Conservation (phyloP, 64 coral and sea anemone genomes). For the Pocillopora verrucosa region DNA sequence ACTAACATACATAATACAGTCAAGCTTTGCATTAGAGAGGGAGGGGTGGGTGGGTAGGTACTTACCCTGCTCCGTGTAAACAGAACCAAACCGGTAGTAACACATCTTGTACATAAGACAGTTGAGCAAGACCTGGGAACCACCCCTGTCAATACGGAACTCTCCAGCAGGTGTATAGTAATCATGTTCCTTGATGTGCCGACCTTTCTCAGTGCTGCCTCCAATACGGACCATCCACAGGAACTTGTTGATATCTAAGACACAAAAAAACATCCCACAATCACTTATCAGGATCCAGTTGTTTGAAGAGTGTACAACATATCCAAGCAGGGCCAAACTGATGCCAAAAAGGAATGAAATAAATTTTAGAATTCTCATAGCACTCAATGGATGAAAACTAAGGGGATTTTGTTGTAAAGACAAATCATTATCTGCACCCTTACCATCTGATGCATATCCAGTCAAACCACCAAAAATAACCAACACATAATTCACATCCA, state of each 20-base stretch:
- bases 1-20: not conserved
- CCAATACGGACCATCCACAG: conserved; percentile 99
- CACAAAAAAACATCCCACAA: not conserved
- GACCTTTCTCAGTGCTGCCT: conserved; percentile 91
- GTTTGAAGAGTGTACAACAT: too few relatives aligned
- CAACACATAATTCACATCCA: conserved; percentile 95
- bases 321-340: too few relatives aligned
- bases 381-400: too few relatives aligned
- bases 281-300: too few relatives aligned
- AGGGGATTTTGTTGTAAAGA: too few relatives aligned
- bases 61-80: conserved; percentile 97
- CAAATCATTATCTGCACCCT: not conserved
- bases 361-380: too few relatives aligned
- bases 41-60: not conserved
- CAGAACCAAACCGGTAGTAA: conserved; percentile 97
- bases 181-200: conserved; percentile 96
- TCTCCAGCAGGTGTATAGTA: conserved; percentile 95
- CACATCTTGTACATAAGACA: conserved; percentile 99
- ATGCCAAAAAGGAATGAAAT: too few relatives aligned
- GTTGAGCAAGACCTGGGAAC: conserved; percentile 86
- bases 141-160: conserved; percentile 93
- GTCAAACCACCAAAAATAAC: conserved; percentile 97
- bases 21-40: not conserved
- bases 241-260: conserved; percentile 98
- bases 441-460: conserved; percentile 98